phyloP scores from a whole-genome alignment of 2,113 vertebrate species.

The Anthoscopus minutus region DNA sequence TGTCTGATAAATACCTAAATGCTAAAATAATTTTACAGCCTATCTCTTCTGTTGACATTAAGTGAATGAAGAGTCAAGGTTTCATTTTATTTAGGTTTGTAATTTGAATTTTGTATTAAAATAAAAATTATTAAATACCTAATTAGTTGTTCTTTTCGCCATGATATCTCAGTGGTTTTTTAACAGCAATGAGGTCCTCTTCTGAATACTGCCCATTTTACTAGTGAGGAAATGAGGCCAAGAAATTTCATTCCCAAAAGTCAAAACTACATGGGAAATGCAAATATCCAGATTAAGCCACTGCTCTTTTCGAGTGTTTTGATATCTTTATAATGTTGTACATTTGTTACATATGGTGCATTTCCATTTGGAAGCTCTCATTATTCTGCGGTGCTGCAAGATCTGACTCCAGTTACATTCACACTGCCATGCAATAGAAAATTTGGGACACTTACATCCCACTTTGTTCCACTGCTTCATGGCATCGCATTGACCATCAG shows the following conservation, averaged over 20 bases:
- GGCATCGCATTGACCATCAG: not conserved
- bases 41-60: not conserved
- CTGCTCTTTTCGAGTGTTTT: not conserved
- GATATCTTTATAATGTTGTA: not conserved
- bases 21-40: not conserved
- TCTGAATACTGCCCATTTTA: not conserved
- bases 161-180: not conserved
- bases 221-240: not conserved
- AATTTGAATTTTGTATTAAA: not conserved
- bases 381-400: not conserved
- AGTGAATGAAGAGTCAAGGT: not conserved
- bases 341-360: not conserved
- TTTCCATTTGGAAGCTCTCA: not conserved
- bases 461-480: not conserved
- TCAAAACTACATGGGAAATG: not conserved
- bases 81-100: not conserved
- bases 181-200: not conserved
- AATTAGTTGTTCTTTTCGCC: not conserved
- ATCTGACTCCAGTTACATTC: not conserved
- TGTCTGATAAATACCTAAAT: not conserved
- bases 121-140: not conserved
- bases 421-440: not conserved
- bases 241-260: not conserved
- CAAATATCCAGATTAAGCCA: not conserved
- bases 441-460: not conserved